Evolutionary conservation across 2,888 invertebrate genomes (phyloP).

Genomic region (Pterostichus niger): DNA sequence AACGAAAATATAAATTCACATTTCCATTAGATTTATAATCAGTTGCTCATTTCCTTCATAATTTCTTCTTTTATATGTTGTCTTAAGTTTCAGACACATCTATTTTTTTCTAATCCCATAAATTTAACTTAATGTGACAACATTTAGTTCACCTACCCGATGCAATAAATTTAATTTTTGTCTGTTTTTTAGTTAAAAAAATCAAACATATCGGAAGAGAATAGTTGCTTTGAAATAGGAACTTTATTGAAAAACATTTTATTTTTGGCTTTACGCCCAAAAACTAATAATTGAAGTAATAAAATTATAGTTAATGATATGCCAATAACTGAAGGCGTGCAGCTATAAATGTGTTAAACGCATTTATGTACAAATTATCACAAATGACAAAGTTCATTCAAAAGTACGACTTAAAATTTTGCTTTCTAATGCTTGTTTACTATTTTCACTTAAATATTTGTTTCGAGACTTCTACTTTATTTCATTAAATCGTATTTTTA

Average conservation of each 20-base stretch:
- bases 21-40: background rate
- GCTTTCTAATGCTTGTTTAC: too few species aligned
- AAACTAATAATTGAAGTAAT: constrained; percentile 10
- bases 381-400: constrained; percentile 15
- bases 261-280: constrained; percentile 25
- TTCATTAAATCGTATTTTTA: too few species aligned
- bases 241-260: background rate
- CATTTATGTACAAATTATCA: background rate
- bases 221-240: constrained; percentile 19
- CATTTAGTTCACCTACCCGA: constrained; percentile 32
- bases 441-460: too few species aligned
- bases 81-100: constrained; percentile 1
- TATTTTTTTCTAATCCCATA: constrained; percentile 9
- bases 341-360: constrained; percentile 9
- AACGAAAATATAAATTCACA: background rate
- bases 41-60: constrained; percentile 8
- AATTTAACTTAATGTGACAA: constrained; percentile 37
- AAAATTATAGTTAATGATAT: constrained; percentile 19
- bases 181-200: constrained; percentile 4
- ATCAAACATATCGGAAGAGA: constrained; percentile 1
- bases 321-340: background rate
- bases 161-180: constrained; percentile 29
- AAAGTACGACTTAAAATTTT: too few species aligned
- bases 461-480: too few species aligned
- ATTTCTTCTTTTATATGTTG: background rate